A percentile compares a stretch with the other conserved stretches of the same genome.
These are phyloP conservation scores for Prosapia bicincta DNA, from an alignment of 2,888 invertebrate genomes.

Conservation along the genomic window DNA sequence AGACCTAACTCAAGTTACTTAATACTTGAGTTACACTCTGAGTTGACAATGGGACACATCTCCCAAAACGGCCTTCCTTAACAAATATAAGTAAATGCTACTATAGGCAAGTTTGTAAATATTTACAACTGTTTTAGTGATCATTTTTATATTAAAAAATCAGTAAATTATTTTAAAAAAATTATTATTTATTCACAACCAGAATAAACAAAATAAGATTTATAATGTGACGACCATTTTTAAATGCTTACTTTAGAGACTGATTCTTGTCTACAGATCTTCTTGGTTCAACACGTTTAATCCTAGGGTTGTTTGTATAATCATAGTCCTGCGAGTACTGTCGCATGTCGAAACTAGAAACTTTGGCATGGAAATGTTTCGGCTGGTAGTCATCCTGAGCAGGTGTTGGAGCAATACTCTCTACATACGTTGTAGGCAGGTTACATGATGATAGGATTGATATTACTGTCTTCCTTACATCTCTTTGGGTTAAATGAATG, in stretches of 20 bases:
- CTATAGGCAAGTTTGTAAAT: too few species aligned
- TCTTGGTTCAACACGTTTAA: conserved; percentile 5
- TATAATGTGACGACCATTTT: too few species aligned
- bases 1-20: too few species aligned
- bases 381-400: conserved; percentile 37
- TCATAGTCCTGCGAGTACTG: conserved; percentile 37
- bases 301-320: conserved; percentile 35
- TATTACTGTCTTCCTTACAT: conserved; percentile 68
- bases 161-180: too few species aligned
- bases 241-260: conserved; percentile 21
- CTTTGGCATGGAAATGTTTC: conserved; percentile 23
- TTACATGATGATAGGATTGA: conserved; percentile 77
- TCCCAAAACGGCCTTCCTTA: too few species aligned
- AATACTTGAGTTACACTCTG: too few species aligned
- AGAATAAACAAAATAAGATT: too few species aligned
- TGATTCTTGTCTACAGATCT: conserved; percentile 17
- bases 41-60: too few species aligned
- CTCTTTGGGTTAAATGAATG: conserved; percentile 64
- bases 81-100: too few species aligned
- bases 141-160: too few species aligned
- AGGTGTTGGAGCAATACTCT: conserved; percentile 58
- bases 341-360: conserved; percentile 3
- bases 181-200: too few species aligned
- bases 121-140: too few species aligned
- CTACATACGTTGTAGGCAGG: conserved; percentile 82